Evolutionary conservation across 2,888 invertebrate genomes (phyloP), one percentile per base, ranked within the genome.

Genomic region (Mythimna vitellina): DNA sequence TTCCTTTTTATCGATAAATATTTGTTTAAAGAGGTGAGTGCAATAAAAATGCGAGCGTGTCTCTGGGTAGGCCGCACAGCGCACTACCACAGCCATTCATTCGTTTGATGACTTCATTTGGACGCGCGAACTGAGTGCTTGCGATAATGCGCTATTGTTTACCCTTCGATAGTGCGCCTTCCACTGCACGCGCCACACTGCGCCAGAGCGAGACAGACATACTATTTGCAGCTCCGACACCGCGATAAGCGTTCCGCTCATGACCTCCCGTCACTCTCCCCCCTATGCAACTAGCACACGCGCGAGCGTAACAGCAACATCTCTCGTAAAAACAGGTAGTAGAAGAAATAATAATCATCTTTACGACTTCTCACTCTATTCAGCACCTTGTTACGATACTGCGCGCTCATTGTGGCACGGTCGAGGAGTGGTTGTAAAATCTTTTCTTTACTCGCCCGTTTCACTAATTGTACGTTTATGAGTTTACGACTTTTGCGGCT

Each of bases 331-430:
- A 96, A 96, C 96, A 96, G 96, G 96, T 96, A 96, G 96, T 96
- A 96, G 96, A 96, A 95, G 96, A 96, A 96, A 96, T 96, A 96
- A 96, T 96, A 96, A 96, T 96, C 96, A 96, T 96, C 95, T 96
- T 96, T 96, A 96, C 93, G 96, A 96, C 96, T 96, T 96, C 96
- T 96, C 96, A 96, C 96, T 96, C 96, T 96, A 96, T 96, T 96
- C 96, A 95, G 96, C 96, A 96, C 96, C 96, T 96, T 96, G 96
- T 96, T 96, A 96, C 95, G 95, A 95, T 96, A 95, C 94, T 95
- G 95, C 93, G 94, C 93, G 95, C 95, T 96, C 95, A 96, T 96
- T 96, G 96, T 96, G 92, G 93, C 91, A 93, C 95, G 93, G 92
- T 92, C 92, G 94, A 93, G 91, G 92, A 95, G 94, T 92, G 95